Percentiles rank a stretch among this genome's conserved stretches.
Conservation (phyloP, 2,113 vertebrate genomes). For the human (Homo sapiens) region DNA sequence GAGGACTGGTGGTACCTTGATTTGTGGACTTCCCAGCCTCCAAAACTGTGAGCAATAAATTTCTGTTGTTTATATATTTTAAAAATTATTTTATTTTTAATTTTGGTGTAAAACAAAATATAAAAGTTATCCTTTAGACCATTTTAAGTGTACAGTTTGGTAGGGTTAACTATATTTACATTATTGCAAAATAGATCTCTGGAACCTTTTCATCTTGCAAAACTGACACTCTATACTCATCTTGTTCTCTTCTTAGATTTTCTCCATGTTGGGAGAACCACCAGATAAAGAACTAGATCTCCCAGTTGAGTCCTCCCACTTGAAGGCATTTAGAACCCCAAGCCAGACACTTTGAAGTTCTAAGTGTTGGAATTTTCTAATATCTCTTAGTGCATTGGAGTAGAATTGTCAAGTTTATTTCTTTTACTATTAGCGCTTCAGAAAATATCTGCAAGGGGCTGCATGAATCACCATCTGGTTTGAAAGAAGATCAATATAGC, state of each 20-base stretch:
- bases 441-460: conserved; percentile 42
- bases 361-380: conserved; percentile 16
- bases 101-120: background rate
- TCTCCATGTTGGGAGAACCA: background rate
- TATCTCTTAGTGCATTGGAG: background rate
- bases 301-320: background rate
- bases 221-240: background rate
- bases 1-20: background rate
- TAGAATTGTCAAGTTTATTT: conserved; percentile 24
- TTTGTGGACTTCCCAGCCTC: background rate
- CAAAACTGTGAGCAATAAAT: background rate
- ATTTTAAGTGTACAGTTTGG: background rate
- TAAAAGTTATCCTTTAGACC: background rate
- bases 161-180: background rate
- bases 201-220: conserved; percentile 9
- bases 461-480: conserved; percentile 61
- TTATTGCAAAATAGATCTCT: background rate
- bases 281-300: background rate
- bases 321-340: background rate
- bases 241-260: conserved; percentile 17
- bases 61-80: background rate
- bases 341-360: background rate
- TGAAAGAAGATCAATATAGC: conserved; percentile 66
- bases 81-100: background rate
- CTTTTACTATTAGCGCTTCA: conserved; percentile 42